Evolutionary conservation across 2,113 vertebrate genomes (phyloP).

Genomic region (Felis catus): F.catus_Fca126_mat1.0 CM031417.1:59068001-59068500

Average conservation of each 20-base stretch:
- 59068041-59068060: neutral
- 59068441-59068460: constrained; percentile 5
- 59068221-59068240: neutral
- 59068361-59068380: neutral
- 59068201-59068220: neutral
- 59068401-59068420: neutral
- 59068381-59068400: neutral
- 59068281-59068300: neutral
- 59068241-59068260: neutral
- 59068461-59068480: neutral
- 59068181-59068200: neutral
- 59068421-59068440: neutral
- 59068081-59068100: neutral
- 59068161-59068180: neutral
- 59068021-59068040: neutral
- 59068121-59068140: neutral
- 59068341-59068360: neutral
- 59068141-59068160: neutral
- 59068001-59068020: neutral
- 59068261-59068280: neutral
- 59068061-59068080: neutral
- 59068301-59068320: neutral
- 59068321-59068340: neutral
- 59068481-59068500: neutral
- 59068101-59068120: neutral